Percentiles rank a stretch among this genome's conserved stretches.
These are phyloP conservation scores for Pseudoips prasinana DNA, from an alignment of 2,888 invertebrate genomes.

Conservation along the genomic window DNA sequence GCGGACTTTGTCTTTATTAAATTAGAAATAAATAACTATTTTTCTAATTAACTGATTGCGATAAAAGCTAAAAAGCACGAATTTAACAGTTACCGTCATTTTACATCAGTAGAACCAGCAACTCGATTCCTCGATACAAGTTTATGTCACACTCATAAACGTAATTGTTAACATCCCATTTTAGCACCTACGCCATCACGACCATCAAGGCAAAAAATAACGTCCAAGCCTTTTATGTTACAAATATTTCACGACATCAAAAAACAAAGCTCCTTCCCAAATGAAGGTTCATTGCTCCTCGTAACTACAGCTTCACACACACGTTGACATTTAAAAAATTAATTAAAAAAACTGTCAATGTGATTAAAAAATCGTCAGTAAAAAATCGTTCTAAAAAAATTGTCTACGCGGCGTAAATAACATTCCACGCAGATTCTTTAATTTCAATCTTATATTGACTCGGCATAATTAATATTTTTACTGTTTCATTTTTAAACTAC, in stretches of 20 bases:
- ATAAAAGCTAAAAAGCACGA: no score
- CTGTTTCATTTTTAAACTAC: slow-evolving; percentile 43
- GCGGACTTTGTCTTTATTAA: no score
- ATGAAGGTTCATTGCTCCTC: slow-evolving; percentile 46
- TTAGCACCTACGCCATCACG: slow-evolving; percentile 32
- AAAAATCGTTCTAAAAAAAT: no score
- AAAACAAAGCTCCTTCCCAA: slow-evolving; percentile 35
- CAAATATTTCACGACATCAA: slow-evolving; percentile 34
- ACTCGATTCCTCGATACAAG: slow-evolving; percentile 15
- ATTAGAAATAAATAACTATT: no score
- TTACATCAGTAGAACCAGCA: no score
- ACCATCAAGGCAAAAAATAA: slow-evolving; percentile 29
- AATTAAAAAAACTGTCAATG: no score
- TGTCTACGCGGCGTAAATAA: no score
- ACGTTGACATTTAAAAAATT: slow-evolving; percentile 35
- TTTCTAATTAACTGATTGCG: no score
- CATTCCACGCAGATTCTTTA: slow-evolving; percentile 33
- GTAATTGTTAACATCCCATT: slow-evolving; percentile 30
- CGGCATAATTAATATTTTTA: slow-evolving; percentile 43
- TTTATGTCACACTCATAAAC: slow-evolving; percentile 15
- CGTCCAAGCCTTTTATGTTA: slow-evolving; percentile 24
- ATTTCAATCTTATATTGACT: slow-evolving; percentile 55
- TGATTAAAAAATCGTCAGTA: no score
- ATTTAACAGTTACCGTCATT: no score
- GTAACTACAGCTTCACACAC: slow-evolving; percentile 31